Base-by-base conservation (phyloP, 2,888 invertebrate species). In the Stictocephala bisonia region DNA sequence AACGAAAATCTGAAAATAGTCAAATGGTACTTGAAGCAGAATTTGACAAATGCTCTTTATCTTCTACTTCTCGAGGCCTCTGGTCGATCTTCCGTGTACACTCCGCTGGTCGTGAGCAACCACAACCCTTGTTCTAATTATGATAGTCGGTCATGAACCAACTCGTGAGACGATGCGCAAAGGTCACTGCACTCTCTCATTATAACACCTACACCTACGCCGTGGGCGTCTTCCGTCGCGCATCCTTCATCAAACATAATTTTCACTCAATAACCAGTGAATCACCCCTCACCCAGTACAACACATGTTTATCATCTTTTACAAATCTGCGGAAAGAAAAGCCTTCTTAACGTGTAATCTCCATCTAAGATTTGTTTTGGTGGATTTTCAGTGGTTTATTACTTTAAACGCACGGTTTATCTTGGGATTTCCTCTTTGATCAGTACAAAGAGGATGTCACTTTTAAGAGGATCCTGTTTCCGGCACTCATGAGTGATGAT, bases 51-150 rank as follows among this genome's bases (percentile, higher is more conserved):
- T n/a, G n/a, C n/a, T n/a, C n/a, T n/a, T n/a, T n/a, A n/a, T n/a
- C n/a, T n/a, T n/a, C n/a, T n/a, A n/a, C n/a, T n/a, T n/a, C n/a
- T n/a, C n/a, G n/a, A n/a, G n/a, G n/a, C n/a, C n/a, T n/a, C n/a
- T n/a, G n/a, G n/a, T n/a, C n/a, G n/a, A n/a, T n/a, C n/a, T n/a
- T n/a, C n/a, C n/a, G n/a, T n/a, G n/a, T n/a, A n/a, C n/a, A 64
- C 44, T 44, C 24, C 64, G 40, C 3, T n/a, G 44, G 64, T 64
- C 64, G 64, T 64, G 64, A 56, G n/a, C 44, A 15, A 4, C 44
- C 15, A 6, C 51, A 51, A 51, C 56, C 56, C 64, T 15, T 64
- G 64, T 64, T 64, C 64, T 64, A 64, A 64, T 64, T 64, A 64
- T 44, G 64, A 64, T 26, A 22, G 64, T 44, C 60, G 40, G 35